phyloP scores from a whole-genome alignment of 2,888 invertebrate genomes.

The Muscina levida region DNA sequence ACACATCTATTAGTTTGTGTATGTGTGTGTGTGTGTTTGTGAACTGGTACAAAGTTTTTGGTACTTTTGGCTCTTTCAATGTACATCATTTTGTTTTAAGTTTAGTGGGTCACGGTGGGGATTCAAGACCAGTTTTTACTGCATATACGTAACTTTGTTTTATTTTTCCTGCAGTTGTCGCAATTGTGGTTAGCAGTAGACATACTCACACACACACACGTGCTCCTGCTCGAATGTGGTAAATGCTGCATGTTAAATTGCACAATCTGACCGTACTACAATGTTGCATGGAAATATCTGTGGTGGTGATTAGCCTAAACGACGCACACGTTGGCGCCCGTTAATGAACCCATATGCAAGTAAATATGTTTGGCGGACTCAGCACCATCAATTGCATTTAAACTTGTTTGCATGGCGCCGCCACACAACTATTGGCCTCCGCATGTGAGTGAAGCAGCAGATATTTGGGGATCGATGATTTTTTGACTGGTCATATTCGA shows the following conservation, averaged over 20 bases:
- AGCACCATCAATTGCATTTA: neutral
- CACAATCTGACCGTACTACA: neutral
- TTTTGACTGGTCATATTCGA: no score
- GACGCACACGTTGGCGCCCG: constrained; percentile 2
- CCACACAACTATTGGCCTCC: no score
- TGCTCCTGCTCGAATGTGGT: neutral
- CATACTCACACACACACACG: neutral
- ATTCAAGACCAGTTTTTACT: constrained; percentile 59
- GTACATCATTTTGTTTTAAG: constrained; percentile 56
- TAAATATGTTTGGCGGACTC: neutral
- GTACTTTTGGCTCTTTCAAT: neutral
- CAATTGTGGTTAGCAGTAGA: constrained; percentile 37
- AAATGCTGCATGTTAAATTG: neutral
- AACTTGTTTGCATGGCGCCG: neutral
- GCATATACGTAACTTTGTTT: constrained; percentile 38
- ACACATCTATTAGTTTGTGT: neutral
- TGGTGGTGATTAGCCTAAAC: neutral
- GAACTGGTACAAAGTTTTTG: neutral
- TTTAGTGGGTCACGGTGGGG: constrained; percentile 61
- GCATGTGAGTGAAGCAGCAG: no score
- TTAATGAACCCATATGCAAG: neutral
- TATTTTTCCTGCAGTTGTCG: no score
- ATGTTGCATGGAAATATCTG: constrained; percentile 24
- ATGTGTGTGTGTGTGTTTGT: neutral
- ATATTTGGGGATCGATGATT: no score